Evolutionary conservation across 2,797 vertebrate species (phyloP).

Genomic region (Tokudaia muenninki): DNA sequence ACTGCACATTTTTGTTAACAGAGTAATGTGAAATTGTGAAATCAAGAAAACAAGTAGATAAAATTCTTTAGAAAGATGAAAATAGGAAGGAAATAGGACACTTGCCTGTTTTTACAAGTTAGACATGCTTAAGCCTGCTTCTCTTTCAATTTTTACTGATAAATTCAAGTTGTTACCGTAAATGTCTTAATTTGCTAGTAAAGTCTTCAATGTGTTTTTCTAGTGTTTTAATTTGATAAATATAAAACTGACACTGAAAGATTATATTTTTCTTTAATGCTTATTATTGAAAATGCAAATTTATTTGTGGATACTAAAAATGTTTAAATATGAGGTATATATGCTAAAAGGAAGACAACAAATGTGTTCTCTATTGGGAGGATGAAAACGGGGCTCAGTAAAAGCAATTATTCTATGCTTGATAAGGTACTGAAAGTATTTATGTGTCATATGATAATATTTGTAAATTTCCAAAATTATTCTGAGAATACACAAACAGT

Average conservation of each 20-base stretch:
- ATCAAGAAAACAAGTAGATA: neutral
- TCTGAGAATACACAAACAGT: neutral
- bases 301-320: neutral
- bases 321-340: neutral
- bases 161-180: neutral
- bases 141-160: neutral
- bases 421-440: neutral
- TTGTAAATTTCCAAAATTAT: neutral
- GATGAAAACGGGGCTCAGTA: neutral
- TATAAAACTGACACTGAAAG: neutral
- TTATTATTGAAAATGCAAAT: neutral
- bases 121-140: neutral
- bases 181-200: neutral
- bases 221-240: neutral
- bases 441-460: neutral
- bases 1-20: neutral
- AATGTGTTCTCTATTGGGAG: neutral
- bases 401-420: neutral
- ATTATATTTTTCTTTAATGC: neutral
- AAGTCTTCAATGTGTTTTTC: neutral
- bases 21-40: neutral
- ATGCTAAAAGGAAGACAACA: neutral
- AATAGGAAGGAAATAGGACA: neutral
- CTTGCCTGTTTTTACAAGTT: neutral
- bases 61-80: neutral